Conservation (phyloP, 2,888 invertebrate species). For the Drosophila meridionalis region DNA sequence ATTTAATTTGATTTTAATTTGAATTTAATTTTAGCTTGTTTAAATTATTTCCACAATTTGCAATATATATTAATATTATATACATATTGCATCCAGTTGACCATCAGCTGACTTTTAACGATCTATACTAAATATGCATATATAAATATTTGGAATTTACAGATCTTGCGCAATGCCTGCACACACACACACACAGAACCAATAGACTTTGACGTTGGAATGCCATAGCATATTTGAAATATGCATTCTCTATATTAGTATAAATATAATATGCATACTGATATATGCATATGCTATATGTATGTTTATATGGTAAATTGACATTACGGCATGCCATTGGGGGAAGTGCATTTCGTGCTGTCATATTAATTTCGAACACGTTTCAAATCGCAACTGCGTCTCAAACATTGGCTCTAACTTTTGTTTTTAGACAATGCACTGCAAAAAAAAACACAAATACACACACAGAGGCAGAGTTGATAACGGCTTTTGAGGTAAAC, state of each 20-base stretch:
- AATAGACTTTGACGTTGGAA: conserved; percentile 31
- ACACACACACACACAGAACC: conserved; percentile 1
- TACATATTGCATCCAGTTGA: not conserved
- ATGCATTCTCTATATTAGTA: conserved; percentile 34
- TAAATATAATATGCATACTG: not conserved
- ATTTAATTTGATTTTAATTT: not conserved
- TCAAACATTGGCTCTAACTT: conserved; percentile 42
- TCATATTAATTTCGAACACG: conserved; percentile 58
- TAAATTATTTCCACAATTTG: not conserved
- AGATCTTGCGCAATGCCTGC: conserved; percentile 9
- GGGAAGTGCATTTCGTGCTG: conserved; percentile 43
- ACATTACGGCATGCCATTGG: conserved; percentile 21
- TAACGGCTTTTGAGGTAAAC: conserved; percentile 43
- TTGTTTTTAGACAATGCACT: conserved; percentile 48
- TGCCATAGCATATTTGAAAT: conserved; percentile 36
- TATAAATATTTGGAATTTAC: conserved; percentile 1
- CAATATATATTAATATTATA: not conserved
- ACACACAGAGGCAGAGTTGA: conserved; percentile 39
- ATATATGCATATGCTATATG: not conserved
- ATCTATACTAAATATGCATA: not conserved
- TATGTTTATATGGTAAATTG: conserved; percentile 19
- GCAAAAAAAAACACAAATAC: not conserved
- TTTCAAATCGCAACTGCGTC: conserved; percentile 37
- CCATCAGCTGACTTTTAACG: conserved; percentile 1
- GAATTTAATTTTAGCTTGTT: not conserved